These are phyloP conservation scores for Crotophaga sulcirostris DNA, from an alignment of 2,113 vertebrate genomes.

Conservation along the genomic window DNA sequence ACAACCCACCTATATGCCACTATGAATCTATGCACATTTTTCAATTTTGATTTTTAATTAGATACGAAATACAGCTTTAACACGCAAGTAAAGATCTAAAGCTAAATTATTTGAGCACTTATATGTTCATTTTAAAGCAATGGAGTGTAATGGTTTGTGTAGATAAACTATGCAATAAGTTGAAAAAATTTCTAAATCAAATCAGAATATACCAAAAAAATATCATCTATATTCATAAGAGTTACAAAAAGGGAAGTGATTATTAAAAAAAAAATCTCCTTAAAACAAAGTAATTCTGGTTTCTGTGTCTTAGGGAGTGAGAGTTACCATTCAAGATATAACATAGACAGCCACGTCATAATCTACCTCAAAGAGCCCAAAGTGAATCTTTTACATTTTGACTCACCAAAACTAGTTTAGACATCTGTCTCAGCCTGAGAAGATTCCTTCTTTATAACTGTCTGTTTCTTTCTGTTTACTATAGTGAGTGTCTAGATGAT, in stretches of 20 bases:
- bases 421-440: background rate
- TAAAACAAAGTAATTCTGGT: background rate
- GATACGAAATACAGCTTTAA: slow-evolving; percentile 26
- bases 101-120: background rate
- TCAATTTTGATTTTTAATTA: slow-evolving; percentile 61
- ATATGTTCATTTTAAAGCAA: background rate
- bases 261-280: background rate
- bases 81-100: background rate
- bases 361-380: background rate
- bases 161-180: background rate
- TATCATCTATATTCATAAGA: background rate
- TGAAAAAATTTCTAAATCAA: background rate
- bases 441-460: background rate
- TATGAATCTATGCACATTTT: slow-evolving; percentile 33
- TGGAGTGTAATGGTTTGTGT: background rate
- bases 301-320: background rate
- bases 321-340: background rate
- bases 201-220: background rate
- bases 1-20: slow-evolving; percentile 19
- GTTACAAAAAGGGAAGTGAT: background rate
- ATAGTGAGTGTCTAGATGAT: background rate
- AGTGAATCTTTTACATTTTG: background rate
- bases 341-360: background rate
- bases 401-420: background rate
- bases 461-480: background rate